Percentiles rank a stretch among this genome's conserved stretches.
phyloP scores from a whole-genome alignment of 2,888 invertebrate species.

The Pharmacophagus antenor region DNA sequence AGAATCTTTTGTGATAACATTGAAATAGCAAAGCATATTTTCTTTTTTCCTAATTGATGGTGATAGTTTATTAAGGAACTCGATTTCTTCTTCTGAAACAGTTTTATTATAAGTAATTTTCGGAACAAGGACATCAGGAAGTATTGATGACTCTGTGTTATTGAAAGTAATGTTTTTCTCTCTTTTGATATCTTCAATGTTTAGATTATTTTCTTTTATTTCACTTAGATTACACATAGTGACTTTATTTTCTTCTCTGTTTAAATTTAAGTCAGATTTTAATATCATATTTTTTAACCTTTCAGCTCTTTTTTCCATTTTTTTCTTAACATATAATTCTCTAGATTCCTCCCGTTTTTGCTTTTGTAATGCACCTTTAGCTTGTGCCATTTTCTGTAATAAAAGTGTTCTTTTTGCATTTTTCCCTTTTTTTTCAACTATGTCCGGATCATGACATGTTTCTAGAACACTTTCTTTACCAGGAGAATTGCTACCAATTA shows the following conservation, averaged over 20 bases:
- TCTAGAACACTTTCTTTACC: constrained; percentile 73
- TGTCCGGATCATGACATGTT: constrained; percentile 46
- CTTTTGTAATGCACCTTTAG: constrained; percentile 82
- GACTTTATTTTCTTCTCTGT: constrained; percentile 34
- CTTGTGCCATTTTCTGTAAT: constrained; percentile 83
- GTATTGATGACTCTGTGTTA: constrained; percentile 25
- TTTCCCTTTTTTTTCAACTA: constrained; percentile 49
- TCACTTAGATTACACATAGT: constrained; percentile 25
- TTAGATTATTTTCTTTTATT: constrained; percentile 2
- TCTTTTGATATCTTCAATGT: constrained; percentile 14
- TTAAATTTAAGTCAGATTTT: constrained; percentile 45
- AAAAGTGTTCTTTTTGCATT: constrained; percentile 75
- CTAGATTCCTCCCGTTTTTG: constrained; percentile 80
- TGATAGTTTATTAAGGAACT: constrained; percentile 77
- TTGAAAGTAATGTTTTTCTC: constrained; percentile 22
- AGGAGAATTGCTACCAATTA: constrained; percentile 83
- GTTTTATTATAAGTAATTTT: constrained; percentile 35
- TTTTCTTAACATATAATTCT: constrained; percentile 78
- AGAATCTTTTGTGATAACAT: constrained; percentile 67
- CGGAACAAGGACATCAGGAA: constrained; percentile 34
- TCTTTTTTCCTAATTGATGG: constrained; percentile 82
- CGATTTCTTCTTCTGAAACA: constrained; percentile 58
- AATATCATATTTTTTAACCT: constrained; percentile 74
- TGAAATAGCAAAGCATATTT: constrained; percentile 82
- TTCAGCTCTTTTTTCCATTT: constrained; percentile 83